These are phyloP conservation scores for Hyalella azteca DNA, from an alignment of 2,888 invertebrate genomes.

Conservation along the genomic window DNA sequence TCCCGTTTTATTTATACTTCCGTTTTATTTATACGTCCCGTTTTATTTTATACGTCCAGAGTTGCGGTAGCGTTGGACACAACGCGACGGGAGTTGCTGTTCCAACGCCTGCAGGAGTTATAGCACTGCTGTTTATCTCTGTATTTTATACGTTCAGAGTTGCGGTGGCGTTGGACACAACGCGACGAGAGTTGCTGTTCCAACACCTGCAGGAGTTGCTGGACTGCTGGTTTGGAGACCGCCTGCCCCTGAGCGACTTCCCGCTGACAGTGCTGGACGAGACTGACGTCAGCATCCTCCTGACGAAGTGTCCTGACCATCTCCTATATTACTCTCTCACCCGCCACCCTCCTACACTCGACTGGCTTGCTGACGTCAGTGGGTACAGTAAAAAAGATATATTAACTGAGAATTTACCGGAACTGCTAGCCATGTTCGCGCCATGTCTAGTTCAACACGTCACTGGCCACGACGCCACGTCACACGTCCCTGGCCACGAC, in stretches of 20 bases:
- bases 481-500: not conserved
- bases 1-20: too few species aligned
- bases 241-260: not conserved
- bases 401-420: not conserved
- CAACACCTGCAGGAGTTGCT: not conserved
- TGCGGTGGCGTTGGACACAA: not conserved
- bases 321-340: constrained; percentile 1
- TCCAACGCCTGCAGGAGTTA: not conserved
- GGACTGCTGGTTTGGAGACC: constrained; percentile 14
- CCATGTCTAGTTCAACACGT: not conserved
- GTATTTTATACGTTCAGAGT: not conserved
- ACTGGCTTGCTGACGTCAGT: not conserved
- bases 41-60: not conserved
- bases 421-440: not conserved
- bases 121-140: not conserved
- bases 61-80: not conserved
- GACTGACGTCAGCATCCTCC: not conserved
- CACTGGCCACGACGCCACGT: not conserved
- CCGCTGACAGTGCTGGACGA: not conserved
- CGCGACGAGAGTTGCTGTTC: not conserved
- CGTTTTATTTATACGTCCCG: too few species aligned
- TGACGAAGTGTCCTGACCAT: not conserved
- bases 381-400: not conserved
- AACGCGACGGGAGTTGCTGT: not conserved
- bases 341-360: not conserved